Evolutionary conservation across 2,113 vertebrate genomes (phyloP).

Genomic region (Glareola pratincola): DNA sequence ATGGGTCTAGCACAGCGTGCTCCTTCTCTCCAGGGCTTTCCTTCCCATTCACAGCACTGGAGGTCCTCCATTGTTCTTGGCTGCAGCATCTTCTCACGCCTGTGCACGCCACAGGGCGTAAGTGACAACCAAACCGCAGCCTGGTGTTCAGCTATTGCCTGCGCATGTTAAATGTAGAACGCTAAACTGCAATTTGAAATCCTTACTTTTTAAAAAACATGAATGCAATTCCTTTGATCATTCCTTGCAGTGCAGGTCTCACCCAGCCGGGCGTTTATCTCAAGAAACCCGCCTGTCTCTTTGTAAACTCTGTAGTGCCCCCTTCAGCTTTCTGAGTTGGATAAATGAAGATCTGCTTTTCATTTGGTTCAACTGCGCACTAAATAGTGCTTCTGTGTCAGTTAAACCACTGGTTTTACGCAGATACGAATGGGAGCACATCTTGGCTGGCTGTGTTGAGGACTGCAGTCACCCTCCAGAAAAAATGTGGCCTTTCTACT

Average conservation of each 20-base stretch:
- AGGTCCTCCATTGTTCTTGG: background rate
- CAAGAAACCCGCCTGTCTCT: background rate
- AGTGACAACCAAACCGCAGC: background rate
- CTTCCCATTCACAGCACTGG: rapidly evolving
- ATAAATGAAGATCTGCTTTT: background rate
- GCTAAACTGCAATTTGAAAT: background rate
- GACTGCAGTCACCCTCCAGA: background rate
- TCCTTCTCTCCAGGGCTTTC: background rate
- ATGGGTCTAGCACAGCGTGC: background rate
- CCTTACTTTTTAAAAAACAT: background rate
- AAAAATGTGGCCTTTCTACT: background rate
- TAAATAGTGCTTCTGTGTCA: background rate
- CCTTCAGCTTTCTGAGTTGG: background rate
- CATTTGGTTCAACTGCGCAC: background rate
- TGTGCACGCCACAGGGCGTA: background rate
- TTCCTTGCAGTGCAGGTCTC: background rate
- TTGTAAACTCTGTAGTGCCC: background rate
- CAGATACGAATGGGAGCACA: background rate
- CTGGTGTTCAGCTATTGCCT: background rate
- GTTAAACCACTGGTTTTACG: background rate
- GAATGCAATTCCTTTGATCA: background rate
- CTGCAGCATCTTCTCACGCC: background rate
- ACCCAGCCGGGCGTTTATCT: background rate
- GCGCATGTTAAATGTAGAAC: background rate
- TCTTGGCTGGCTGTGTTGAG: background rate